Base-by-base conservation (phyloP, 2,888 invertebrate species). In the Lepidocyrtinus sp. region DNA sequence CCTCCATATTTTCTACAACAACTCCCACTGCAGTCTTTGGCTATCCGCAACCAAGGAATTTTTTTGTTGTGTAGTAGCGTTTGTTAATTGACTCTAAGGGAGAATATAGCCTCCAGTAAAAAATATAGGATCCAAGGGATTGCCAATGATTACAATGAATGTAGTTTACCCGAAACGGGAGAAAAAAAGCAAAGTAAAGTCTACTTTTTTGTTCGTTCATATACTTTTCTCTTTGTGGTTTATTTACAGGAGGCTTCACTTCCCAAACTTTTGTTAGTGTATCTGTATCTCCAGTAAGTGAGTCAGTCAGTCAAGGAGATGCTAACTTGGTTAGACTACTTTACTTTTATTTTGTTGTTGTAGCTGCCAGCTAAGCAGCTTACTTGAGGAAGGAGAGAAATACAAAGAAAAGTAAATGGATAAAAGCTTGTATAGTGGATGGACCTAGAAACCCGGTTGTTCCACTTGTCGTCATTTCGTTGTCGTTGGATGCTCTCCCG, bases 391-490 rank as follows among this genome's bases (percentile, higher is more conserved):
- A 2, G 17, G n/a, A 36, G 45, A 17, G 19, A 55, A 61, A 63
- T 12, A 46, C n/a, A n/a, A n/a, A 5, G 45, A 19, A 69, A 27
- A 72, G 15, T 21, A 36, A 24, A 45, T 71, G 70, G 68, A 71
- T n/a, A n/a, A n/a, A n/a, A n/a, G n/a, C n/a, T n/a, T n/a, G n/a
- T n/a, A n/a, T n/a, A n/a, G n/a, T 24, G 55, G 46, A 46, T 67
- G 68, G 72, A 71, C 72, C 78, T 68, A 78, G 72, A 79, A 69
- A 79, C 79, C 74, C 63, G 74, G 73, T 74, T 74, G 61, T 62
- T 76, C 50, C 50, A 50, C 50, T 50, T 50, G 50, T 50, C 50
- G 50, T 50, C 50, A 50, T 50, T 50, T 17, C n/a, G n/a, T n/a
- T 50, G 50, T 50, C 50, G 50, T 17, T 50, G 50, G 50, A 50